phyloP scores from a whole-genome alignment of 2,113 vertebrate species.

The Numenius arquata region DNA sequence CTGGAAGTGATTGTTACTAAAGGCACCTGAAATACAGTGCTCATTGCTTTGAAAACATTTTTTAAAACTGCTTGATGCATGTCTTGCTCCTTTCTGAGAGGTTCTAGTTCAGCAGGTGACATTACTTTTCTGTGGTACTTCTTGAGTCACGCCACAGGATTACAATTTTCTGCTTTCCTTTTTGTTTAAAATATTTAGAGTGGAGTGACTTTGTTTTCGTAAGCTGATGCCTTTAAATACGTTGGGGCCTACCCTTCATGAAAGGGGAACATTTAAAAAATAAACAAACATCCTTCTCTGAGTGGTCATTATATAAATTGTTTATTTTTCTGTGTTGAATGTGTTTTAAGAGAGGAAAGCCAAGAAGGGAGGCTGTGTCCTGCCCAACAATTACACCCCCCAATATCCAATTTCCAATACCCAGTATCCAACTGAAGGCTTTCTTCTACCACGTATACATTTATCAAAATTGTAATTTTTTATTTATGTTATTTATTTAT shows the following conservation, averaged over 20 bases:
- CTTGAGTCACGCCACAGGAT: not conserved
- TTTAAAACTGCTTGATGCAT: not conserved
- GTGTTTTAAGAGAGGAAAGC: not conserved
- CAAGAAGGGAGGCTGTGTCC: not conserved
- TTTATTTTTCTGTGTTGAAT: not conserved
- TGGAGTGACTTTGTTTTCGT: not conserved
- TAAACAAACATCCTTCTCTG: not conserved
- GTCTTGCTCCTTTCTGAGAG: not conserved
- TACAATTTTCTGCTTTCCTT: not conserved
- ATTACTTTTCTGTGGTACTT: not conserved
- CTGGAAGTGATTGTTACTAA: not conserved
- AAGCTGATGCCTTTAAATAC: not conserved
- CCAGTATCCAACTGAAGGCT: not conserved
- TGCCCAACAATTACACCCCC: not conserved
- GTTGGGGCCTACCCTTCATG: not conserved
- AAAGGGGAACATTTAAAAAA: not conserved
- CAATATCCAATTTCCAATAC: not conserved
- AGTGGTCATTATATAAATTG: not conserved
- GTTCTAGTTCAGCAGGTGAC: not conserved
- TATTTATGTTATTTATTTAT: not conserved
- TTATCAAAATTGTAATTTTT: not conserved
- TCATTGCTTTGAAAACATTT: not conserved
- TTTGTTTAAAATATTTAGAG: not conserved
- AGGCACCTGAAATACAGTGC: not conserved
- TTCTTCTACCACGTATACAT: not conserved